Base-by-base conservation (phyloP, 2,113 vertebrate genomes). In the Anas platyrhynchos region DNA sequence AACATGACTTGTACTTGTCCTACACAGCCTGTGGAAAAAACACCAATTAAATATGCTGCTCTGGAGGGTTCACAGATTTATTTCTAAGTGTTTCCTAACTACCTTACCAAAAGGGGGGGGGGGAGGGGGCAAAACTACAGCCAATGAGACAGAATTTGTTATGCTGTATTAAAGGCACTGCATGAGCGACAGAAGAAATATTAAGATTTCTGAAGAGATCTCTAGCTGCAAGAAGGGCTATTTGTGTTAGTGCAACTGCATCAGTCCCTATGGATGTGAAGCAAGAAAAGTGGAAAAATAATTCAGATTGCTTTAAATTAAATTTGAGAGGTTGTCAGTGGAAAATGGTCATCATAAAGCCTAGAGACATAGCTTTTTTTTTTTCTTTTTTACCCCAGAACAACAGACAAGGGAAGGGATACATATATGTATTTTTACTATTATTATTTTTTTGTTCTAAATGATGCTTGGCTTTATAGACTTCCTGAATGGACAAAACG, bases 1-100 rank as follows among this genome's bases (percentile, higher is more conserved):
- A 92, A 93, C 46, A 41, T 41, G 71, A 91, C 61, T 95, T 90
- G 74, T 61, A n/a, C 67, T 94, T 93, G 86, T 93, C 88, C 86
- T 96, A 68, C 22, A 65, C 36, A 86, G 50, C 16, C 62, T 91
- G 62, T 46, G 48, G 27, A 61, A 83, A 90, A 91, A 43, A 7
- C 27, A 44, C 41, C 48, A 61, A 78, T 83, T 93, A 83, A 88
- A 82, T 65, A 59, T 46, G 38, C 54, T 88, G 2, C 38, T 94
- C 77, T 84, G 63, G 46, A 65, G 58, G 25, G 13, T 34, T 91
- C 31, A 54, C 55, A 72, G 79, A 82, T 91, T 80, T 84, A 55
- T 69, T 86, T 83, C 66, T 79, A 46, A 26, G 17, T 63, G 22
- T 72, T 90, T 87, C 87, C 81, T 75, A 81, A 34, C 48, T 61